phyloP scores from a whole-genome alignment of 1,140 invertebrate genomes.

The Penaeus chinensis region DNA sequence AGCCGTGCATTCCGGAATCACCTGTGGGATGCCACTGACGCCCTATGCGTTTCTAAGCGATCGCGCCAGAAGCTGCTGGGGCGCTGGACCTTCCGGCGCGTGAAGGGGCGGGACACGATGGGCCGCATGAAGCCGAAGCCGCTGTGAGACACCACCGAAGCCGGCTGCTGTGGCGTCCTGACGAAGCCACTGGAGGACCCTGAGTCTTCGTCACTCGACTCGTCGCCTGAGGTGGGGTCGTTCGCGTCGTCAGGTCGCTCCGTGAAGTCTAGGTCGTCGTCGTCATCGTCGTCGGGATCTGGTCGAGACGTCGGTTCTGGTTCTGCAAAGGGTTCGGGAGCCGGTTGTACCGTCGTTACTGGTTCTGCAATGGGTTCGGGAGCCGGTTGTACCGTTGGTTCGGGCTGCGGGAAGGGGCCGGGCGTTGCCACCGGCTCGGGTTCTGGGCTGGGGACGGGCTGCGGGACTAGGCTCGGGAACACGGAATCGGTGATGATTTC shows the following conservation, averaged over 20 bases:
- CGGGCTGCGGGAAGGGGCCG: not conserved
- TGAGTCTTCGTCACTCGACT: too few species aligned
- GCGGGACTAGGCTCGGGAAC: not conserved
- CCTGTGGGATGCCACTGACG: too few species aligned
- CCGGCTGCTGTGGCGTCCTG: slow-evolving; percentile 7
- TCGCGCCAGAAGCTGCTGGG: too few species aligned
- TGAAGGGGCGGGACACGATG: not conserved
- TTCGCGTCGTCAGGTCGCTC: too few species aligned
- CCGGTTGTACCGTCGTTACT: not conserved
- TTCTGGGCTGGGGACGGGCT: not conserved
- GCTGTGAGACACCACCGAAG: not conserved
- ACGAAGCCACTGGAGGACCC: not conserved
- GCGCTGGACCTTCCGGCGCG: too few species aligned
- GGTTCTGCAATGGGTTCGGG: not conserved
- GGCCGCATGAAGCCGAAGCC: not conserved
- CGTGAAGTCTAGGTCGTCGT: not conserved
- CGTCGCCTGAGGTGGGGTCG: too few species aligned
- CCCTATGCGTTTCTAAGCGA: too few species aligned
- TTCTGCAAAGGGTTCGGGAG: not conserved
- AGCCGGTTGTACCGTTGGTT: not conserved
- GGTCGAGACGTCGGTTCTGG: not conserved
- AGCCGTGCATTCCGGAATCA: too few species aligned
- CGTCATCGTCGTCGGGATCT: slow-evolving; percentile 3
- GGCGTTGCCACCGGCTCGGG: not conserved
- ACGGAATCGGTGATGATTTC: not conserved